These are phyloP conservation scores for Eurosta solidaginis DNA, from an alignment of 1,140 invertebrate genomes.

Conservation along the genomic window DNA sequence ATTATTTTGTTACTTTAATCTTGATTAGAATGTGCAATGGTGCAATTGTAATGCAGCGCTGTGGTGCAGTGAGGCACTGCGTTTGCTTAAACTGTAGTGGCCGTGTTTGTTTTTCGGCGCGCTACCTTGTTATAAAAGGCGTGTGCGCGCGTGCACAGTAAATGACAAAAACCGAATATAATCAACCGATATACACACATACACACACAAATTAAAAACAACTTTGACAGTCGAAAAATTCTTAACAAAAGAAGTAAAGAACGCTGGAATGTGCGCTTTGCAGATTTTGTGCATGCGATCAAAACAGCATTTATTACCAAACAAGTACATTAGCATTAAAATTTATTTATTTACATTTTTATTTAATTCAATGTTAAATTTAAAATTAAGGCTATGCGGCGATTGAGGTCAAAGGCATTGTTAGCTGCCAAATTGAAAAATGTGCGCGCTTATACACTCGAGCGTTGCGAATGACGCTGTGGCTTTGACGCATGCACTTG, in stretches of 20 bases:
- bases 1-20: slow-evolving; percentile 27
- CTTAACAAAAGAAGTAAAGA: background rate
- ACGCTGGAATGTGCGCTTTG: background rate
- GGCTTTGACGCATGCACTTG: background rate
- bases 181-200: background rate
- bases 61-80: background rate
- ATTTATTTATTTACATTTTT: background rate
- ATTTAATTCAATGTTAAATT: slow-evolving; percentile 3
- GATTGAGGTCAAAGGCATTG: background rate
- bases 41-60: background rate
- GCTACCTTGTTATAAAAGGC: too few species aligned
- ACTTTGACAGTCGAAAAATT: slow-evolving; percentile 18
- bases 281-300: background rate
- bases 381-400: background rate
- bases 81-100: background rate
- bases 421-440: background rate
- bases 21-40: slow-evolving; percentile 36
- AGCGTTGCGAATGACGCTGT: background rate
- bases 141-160: background rate
- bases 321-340: background rate
- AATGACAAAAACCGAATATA: background rate
- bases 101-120: too few species aligned
- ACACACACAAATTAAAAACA: background rate
- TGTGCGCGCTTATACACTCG: background rate
- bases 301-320: background rate